phyloP scores from a whole-genome alignment of 2,797 vertebrate genomes.

The Paratrypauchen microcephalus region DNA sequence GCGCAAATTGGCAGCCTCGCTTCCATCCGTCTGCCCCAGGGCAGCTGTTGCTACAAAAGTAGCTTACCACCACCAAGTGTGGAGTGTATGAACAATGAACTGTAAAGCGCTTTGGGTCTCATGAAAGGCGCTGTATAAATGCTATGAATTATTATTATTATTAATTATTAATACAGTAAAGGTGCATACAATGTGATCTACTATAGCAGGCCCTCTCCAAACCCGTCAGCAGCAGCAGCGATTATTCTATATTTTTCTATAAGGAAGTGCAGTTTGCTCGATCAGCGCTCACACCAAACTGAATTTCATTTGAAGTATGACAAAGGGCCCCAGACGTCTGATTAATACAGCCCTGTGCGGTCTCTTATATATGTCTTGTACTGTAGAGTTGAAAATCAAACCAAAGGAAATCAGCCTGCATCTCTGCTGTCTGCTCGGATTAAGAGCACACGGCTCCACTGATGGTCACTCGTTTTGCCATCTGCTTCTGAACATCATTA shows the following conservation, averaged over 20 bases:
- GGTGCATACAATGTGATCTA: background rate
- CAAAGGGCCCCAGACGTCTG: background rate
- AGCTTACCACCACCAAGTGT: too few species aligned
- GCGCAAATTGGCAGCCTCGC: too few species aligned
- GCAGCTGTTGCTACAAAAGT: too few species aligned
- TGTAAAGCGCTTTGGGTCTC: too few species aligned
- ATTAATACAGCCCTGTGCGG: background rate
- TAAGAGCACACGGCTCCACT: slow-evolving; percentile 2
- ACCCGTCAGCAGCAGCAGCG: background rate
- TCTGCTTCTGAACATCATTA: background rate
- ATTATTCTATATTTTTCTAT: slow-evolving; percentile 1
- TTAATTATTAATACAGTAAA: too few species aligned
- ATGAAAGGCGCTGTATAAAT: too few species aligned
- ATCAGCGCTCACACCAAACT: background rate
- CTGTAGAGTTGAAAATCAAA: background rate
- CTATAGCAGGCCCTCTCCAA: background rate
- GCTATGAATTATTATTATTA: too few species aligned
- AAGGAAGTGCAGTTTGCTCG: background rate
- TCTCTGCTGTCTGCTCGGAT: background rate
- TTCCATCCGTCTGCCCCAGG: too few species aligned
- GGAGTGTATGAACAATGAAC: too few species aligned
- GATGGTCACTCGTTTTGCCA: background rate
- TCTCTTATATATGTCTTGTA: background rate
- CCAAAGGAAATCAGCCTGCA: background rate
- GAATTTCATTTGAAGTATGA: slow-evolving; percentile 4